phyloP scores from a whole-genome alignment of 2,797 vertebrate genomes.

The Heliangelus exortis region DNA sequence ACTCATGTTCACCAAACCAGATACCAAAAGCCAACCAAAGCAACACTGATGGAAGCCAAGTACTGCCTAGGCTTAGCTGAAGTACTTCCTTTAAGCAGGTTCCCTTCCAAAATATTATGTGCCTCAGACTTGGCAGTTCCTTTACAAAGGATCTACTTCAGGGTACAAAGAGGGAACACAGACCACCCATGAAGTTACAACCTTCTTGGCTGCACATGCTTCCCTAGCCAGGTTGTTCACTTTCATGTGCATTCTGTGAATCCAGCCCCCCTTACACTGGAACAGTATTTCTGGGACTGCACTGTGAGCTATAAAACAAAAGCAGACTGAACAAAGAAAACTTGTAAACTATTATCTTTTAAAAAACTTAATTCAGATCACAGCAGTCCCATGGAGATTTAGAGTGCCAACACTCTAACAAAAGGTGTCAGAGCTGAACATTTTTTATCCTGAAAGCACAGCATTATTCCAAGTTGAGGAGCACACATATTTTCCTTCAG shows the following conservation, averaged over 20 bases:
- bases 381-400: background rate
- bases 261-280: background rate
- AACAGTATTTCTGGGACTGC: background rate
- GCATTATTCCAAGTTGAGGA: background rate
- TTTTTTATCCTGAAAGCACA: background rate
- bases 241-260: accelerated
- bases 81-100: background rate
- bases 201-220: background rate
- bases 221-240: background rate
- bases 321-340: background rate
- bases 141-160: background rate
- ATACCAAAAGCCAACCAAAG: background rate
- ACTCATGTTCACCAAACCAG: background rate
- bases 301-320: background rate
- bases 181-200: background rate
- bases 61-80: background rate
- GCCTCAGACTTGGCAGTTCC: background rate
- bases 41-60: background rate
- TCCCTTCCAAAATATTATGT: background rate
- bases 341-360: background rate
- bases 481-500: background rate
- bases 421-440: background rate
- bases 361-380: background rate
- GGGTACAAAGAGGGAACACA: background rate
- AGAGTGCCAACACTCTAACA: background rate